Base-by-base conservation (phyloP, 2,888 invertebrate genomes). In the Schizaphis graminum region DNA sequence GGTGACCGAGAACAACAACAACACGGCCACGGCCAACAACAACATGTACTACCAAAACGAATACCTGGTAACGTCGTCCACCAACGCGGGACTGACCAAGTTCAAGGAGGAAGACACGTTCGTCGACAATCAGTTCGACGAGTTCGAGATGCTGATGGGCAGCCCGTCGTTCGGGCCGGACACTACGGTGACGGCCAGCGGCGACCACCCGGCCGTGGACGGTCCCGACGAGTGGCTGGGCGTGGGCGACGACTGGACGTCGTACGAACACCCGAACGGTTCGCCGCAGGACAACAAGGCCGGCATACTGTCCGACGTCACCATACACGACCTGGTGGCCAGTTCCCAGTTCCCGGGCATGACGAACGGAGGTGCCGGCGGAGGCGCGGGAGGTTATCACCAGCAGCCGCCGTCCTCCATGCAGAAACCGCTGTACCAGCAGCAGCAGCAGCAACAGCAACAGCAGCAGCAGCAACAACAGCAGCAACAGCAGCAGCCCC, bases 191-290 rank as follows among this genome's bases (percentile, higher is more conserved):
- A 97, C 94, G 86, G 94, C 98, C n/a, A 97, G 94, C 90, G 96
- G 97, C 95, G 96, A 97, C 94, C 96, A 97, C 44, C 96, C 97
- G 94, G 97, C 97, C 91, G 97, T 97, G 91, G 95, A 95, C 91
- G 95, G 98, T 95, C 96, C 98, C 92, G 98, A 98, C 95, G 98
- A 98, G 94, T 98, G 98, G 98, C 98, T 98, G 95, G 98, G 98
- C 94, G 97, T 21, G 97, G 97, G 97, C 95, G 97, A 97, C 95
- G 97, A 98, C 95, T 96, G 96, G 95, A 95, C 94, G n/a, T 92
- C 95, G 67, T 92, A 93, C 91, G 91, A 94, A 21, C 91, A 93
- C 61, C 87, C 89, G n/a, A n/a, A 85, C 87, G 93, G 94, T 35
- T 94, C 94, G 49, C 94, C 94, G 49, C 88, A 94, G 44, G 87